Evolutionary conservation across 2,797 vertebrate species (phyloP).

Genomic region (Microctenopoma stevenorrisi): DNA sequence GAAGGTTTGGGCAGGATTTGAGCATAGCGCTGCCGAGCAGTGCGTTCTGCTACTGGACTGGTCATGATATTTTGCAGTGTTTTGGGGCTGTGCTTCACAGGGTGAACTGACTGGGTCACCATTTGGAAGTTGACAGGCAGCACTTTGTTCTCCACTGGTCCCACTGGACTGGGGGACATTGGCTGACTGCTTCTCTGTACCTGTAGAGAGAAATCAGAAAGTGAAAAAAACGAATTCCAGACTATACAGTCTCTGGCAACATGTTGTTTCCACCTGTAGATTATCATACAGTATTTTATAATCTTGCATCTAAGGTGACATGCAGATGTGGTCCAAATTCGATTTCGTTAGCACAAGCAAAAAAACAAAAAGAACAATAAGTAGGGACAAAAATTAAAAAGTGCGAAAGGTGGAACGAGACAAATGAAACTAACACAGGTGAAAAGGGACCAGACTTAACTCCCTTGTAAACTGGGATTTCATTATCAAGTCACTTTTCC

Average conservation of each 20-base stretch:
- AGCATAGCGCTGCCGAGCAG: conserved; percentile 92
- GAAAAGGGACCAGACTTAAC: no score
- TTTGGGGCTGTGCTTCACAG: conserved; percentile 92
- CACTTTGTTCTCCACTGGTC: conserved; percentile 90
- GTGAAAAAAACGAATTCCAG: background rate
- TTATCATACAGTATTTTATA: no score
- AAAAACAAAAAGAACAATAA: no score
- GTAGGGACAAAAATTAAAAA: no score
- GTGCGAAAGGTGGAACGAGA: no score
- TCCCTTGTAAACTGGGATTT: no score
- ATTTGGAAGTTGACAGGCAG: conserved; percentile 96
- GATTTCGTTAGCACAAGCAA: no score
- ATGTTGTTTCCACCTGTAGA: background rate
- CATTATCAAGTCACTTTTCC: no score
- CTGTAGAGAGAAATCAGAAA: conserved; percentile 74
- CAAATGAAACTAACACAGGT: no score
- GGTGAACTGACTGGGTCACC: conserved; percentile 92
- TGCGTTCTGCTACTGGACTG: conserved; percentile 90
- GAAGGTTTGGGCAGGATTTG: conserved; percentile 98
- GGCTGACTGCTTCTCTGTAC: conserved; percentile 90
- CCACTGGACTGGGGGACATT: conserved; percentile 90
- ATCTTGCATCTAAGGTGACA: no score
- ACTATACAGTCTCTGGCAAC: background rate
- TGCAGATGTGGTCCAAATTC: no score
- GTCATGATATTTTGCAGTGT: conserved; percentile 89